Evolutionary conservation across 2,888 invertebrate genomes (phyloP).

Genomic region (Eristalis tenax): DNA sequence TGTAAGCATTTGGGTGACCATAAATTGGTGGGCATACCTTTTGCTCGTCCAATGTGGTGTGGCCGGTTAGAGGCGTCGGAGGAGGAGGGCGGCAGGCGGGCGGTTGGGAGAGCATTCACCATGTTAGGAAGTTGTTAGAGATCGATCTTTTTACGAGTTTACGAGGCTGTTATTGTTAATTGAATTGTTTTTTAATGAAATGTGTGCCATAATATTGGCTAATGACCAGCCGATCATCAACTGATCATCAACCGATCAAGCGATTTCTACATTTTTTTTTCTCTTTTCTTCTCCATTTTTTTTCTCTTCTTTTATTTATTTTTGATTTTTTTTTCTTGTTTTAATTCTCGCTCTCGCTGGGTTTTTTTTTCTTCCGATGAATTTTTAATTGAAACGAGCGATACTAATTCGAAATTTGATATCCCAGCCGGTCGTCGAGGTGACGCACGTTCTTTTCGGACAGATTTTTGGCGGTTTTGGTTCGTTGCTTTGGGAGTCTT

Average conservation of each 20-base stretch:
- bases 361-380: background rate
- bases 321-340: background rate
- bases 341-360: background rate
- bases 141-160: constrained; percentile 49
- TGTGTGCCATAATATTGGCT: constrained; percentile 64
- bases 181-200: constrained; percentile 70
- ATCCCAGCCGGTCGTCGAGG: background rate
- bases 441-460: constrained; percentile 15
- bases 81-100: no score
- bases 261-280: constrained; percentile 45
- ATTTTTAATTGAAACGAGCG: constrained; percentile 50
- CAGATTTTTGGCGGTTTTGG: background rate
- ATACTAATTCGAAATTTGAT: constrained; percentile 59
- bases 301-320: background rate
- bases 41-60: background rate
- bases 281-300: background rate
- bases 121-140: constrained; percentile 64
- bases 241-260: background rate
- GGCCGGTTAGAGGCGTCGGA: background rate
- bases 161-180: constrained; percentile 66
- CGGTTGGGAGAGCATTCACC: constrained; percentile 10
- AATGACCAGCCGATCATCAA: constrained; percentile 32
- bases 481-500: background rate
- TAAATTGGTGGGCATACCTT: background rate
- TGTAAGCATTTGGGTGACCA: background rate